Percentiles rank a stretch among this genome's conserved stretches.
These are phyloP conservation scores for Tupaia tana DNA, from an alignment of 2,113 vertebrate species.

Conservation along the genomic window DNA sequence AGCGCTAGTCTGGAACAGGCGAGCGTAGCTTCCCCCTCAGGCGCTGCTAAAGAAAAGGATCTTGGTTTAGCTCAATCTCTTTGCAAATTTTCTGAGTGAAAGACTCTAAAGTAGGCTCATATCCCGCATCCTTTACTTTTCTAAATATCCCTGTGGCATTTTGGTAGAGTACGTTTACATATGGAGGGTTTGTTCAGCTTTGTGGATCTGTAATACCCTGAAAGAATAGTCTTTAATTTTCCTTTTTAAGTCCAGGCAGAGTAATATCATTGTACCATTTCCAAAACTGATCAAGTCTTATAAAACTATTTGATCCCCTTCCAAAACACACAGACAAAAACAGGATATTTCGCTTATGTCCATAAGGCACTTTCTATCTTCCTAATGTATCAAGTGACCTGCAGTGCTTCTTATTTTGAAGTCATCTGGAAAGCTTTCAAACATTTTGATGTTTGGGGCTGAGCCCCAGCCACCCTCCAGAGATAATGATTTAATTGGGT, in stretches of 20 bases:
- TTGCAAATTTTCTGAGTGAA: background rate
- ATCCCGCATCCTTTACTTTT: background rate
- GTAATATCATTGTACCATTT: background rate
- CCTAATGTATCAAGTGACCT: background rate
- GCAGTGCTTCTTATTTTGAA: background rate
- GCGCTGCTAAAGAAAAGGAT: background rate
- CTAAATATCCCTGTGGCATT: background rate
- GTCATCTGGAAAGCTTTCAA: background rate
- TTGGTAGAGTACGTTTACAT: background rate
- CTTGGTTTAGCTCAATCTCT: background rate
- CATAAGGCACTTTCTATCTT: background rate
- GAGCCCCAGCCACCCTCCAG: background rate
- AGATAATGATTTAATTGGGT: background rate
- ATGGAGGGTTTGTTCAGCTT: background rate
- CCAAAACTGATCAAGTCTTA: background rate
- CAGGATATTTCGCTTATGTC: background rate
- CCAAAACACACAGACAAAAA: background rate
- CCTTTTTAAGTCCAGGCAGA: background rate
- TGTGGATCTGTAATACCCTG: background rate
- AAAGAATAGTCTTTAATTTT: background rate
- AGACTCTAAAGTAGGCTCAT: background rate
- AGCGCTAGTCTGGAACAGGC: conserved; percentile 13
- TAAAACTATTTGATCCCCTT: background rate
- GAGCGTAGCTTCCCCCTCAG: background rate
- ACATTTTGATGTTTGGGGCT: background rate